Base-by-base conservation (phyloP, 2,888 invertebrate genomes). In the Pocota personata region DNA sequence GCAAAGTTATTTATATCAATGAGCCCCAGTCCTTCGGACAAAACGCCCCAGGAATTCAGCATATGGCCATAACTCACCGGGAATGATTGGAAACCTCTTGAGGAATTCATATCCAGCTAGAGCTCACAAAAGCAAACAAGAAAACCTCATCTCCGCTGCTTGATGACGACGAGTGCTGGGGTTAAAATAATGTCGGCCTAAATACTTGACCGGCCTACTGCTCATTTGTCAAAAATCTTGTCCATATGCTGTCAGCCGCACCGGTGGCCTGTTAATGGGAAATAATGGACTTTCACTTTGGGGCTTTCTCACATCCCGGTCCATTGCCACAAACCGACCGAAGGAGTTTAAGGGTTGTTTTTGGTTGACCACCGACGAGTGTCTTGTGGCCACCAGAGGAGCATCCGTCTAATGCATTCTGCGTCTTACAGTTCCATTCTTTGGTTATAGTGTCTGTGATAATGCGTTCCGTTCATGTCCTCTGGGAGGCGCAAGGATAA, bases 1-100 rank as follows among this genome's bases (percentile, higher is more conserved):
- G 88, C 87, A 88, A 88, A 88, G 89, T 89, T 89, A 90, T 90
- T 90, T 89, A 89, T 90, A 89, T 89, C 88, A 89, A 89, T 89
- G 89, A 88, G 46, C 14, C 48, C 48, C 79, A 58, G n/a, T 60
- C 24, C 55, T 19, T n/a, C 40, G 24, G 40, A 66, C 64, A 46
- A 46, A 69, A 69, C 80, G 71, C 82, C 86, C 82, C 71, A 80
- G 86, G 60, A 86, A 82, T 86, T 72, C 77, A 72, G 72, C 67
- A 82, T 66, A 82, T 87, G 88, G 89, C 88, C 89, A 90, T 90
- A 89, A 89, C 88, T 89, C 90, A 90, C 89, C 80, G 87, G 89
- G 89, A 88, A 89, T 89, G 90, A 89, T 89, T 89, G 88, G 88
- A 89, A 89, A 89, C 89, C 89, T 89, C 89, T 79, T 87, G 89